These are phyloP conservation scores for Lichenostomus cassidix DNA, from an alignment of 2,113 vertebrate genomes.

Conservation along the genomic window DNA sequence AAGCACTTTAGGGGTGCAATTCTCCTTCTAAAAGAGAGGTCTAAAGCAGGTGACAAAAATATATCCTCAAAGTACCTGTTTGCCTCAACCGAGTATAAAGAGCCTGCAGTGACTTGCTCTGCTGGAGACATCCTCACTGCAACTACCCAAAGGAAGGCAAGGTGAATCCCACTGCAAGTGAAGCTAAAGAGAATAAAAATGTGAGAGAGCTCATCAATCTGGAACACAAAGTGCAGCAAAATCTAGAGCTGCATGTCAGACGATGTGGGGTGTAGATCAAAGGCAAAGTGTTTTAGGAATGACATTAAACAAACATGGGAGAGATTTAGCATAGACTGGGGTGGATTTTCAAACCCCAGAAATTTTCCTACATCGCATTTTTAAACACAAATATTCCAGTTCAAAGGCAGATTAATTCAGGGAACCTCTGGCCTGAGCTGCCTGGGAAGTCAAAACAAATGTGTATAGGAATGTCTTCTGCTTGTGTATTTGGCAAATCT, in stretches of 20 bases:
- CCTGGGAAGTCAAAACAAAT: neutral
- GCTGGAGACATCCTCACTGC: neutral
- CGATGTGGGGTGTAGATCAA: neutral
- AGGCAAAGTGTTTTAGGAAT: neutral
- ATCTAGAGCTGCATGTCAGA: neutral
- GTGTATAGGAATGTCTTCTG: neutral
- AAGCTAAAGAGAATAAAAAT: neutral
- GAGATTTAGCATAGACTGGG: neutral
- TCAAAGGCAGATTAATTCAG: slow-evolving; percentile 21
- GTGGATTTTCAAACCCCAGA: slow-evolving; percentile 13
- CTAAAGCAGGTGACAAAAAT: neutral
- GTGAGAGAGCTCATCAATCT: neutral
- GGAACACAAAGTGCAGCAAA: neutral
- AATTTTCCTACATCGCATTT: slow-evolving; percentile 26
- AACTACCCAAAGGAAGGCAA: neutral
- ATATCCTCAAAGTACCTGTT: neutral
- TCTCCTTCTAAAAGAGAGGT: neutral
- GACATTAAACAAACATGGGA: neutral
- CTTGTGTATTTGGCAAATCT: neutral
- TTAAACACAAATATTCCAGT: slow-evolving; percentile 9
- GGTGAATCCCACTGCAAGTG: neutral
- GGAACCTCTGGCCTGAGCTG: neutral
- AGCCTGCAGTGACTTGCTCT: neutral
- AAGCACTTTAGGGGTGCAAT: neutral
- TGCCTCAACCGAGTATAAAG: neutral